phyloP scores from a whole-genome alignment of 2,797 vertebrate species.

The Ceyx erithaca region DNA sequence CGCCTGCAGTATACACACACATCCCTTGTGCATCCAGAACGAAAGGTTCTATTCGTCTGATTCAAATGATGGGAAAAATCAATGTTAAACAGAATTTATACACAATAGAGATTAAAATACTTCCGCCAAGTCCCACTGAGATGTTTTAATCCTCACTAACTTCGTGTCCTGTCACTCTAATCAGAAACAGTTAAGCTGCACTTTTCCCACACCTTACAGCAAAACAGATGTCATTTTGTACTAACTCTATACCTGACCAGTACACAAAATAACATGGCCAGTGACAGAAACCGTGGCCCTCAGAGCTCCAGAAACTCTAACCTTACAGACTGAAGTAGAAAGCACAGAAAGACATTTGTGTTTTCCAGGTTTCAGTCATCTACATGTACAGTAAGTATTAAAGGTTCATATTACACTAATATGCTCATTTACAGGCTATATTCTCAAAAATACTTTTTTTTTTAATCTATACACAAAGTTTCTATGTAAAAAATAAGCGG shows the following conservation, averaged over 20 bases:
- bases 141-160: neutral
- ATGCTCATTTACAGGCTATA: neutral
- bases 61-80: neutral
- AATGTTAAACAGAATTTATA: neutral
- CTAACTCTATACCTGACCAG: neutral
- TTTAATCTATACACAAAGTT: neutral
- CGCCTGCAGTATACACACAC: neutral
- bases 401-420: neutral
- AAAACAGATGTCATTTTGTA: neutral
- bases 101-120: neutral
- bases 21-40: neutral
- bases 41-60: neutral
- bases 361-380: neutral
- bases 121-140: neutral
- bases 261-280: neutral
- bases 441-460: neutral
- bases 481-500: neutral
- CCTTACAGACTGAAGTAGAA: neutral
- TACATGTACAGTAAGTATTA: neutral
- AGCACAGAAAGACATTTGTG: neutral
- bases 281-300: neutral
- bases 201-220: neutral
- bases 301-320: neutral
- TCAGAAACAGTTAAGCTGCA: neutral
- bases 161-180: neutral